A percentile compares a stretch with the other conserved stretches of the same genome.
These are phyloP conservation scores for Empidonax alnorum DNA, from an alignment of 2,113 vertebrate genomes.

Conservation along the genomic window DNA sequence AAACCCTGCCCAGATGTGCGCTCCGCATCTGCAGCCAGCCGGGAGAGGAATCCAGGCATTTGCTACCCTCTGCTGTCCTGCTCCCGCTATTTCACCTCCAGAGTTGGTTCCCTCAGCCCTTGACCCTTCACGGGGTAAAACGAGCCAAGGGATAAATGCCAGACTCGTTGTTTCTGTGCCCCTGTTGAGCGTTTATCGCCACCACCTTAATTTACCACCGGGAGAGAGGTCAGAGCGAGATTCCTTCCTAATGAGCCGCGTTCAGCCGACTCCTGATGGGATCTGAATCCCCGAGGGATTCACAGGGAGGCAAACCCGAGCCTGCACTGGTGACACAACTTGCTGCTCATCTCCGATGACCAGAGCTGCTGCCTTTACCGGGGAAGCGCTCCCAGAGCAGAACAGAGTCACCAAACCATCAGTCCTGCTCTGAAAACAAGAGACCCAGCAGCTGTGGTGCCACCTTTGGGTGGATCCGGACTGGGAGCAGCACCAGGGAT, in stretches of 20 bases:
- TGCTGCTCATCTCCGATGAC: no score
- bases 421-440: neutral
- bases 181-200: neutral
- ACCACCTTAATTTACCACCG: neutral
- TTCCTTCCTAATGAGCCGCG: neutral
- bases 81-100: neutral
- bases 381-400: neutral
- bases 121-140: neutral
- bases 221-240: neutral
- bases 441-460: neutral
- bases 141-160: neutral
- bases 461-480: neutral
- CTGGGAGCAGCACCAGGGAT: neutral
- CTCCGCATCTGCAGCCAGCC: neutral
- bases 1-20: neutral
- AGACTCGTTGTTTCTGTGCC: neutral
- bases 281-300: neutral
- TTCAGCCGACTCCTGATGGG: neutral
- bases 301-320: neutral
- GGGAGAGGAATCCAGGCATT: neutral
- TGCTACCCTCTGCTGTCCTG: constrained; percentile 65
- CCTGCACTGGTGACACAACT: rapidly evolving
- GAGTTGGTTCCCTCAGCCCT: neutral
- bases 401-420: neutral
- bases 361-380: neutral